phyloP scores from a whole-genome alignment of 1,140 invertebrate species.

The Drosophila fuyamai region DNA sequence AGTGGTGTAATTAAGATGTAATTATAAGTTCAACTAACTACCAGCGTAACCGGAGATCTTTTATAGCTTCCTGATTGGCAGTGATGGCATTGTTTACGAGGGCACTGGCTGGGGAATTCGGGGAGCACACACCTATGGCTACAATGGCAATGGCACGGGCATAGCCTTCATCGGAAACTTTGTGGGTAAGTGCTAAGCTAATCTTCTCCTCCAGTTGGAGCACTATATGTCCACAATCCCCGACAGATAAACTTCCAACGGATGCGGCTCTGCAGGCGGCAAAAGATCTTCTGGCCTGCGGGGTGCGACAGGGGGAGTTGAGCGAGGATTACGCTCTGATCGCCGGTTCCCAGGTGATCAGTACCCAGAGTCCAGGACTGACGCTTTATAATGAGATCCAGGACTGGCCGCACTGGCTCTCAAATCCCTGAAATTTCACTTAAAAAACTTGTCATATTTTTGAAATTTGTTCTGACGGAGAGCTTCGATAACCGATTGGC shows the following conservation, averaged over 20 bases:
- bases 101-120: constrained; percentile 90
- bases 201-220: not conserved
- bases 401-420: constrained; percentile 79
- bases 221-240: not conserved
- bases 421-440: constrained; percentile 48
- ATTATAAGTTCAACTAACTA: no score
- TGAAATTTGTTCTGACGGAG: no score
- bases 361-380: constrained; percentile 88
- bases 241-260: constrained; percentile 86
- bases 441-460: no score
- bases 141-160: constrained; percentile 88
- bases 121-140: constrained; percentile 89
- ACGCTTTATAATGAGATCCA: constrained; percentile 87
- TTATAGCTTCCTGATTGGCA: constrained; percentile 90
- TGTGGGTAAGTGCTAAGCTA: constrained; percentile 84
- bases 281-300: constrained; percentile 87
- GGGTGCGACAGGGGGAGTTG: constrained; percentile 86
- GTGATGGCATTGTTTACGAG: constrained; percentile 91
- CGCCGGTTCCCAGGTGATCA: constrained; percentile 87
- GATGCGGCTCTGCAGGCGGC: constrained; percentile 86
- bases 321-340: constrained; percentile 87
- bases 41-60: not conserved
- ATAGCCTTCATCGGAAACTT: constrained; percentile 91
- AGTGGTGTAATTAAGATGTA: no score
- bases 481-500: not conserved